Evolutionary conservation across 2,797 vertebrate genomes (phyloP).

Genomic region (Scleropages formosus): DNA sequence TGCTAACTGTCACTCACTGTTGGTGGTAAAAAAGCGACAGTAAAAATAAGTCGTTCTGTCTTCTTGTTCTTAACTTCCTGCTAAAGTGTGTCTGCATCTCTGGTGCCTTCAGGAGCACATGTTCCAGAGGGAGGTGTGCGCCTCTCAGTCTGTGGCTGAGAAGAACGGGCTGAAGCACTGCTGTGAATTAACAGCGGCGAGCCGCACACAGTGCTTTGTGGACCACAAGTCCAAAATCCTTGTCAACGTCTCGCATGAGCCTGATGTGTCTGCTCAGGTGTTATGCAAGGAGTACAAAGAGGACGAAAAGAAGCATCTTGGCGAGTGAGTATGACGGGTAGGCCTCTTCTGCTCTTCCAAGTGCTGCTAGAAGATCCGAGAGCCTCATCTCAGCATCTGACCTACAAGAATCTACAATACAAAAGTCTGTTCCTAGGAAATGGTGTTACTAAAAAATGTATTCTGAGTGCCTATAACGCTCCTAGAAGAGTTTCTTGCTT

Average conservation of each 20-base stretch:
- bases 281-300: conserved; percentile 1
- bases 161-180: conserved; percentile 24
- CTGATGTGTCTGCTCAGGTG: neutral
- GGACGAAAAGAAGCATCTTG: neutral
- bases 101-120: neutral
- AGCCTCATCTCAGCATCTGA: neutral
- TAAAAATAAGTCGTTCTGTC: no score
- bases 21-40: no score
- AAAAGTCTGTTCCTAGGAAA: neutral
- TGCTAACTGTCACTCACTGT: no score
- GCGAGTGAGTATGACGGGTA: neutral
- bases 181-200: conserved; percentile 20
- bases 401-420: neutral
- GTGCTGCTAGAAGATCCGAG: neutral
- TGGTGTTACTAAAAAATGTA: neutral
- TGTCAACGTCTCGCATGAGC: neutral
- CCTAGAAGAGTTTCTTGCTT: neutral
- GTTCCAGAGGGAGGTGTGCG: conserved; percentile 26
- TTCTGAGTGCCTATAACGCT: neutral
- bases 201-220: conserved; percentile 17
- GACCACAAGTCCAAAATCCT: conserved; percentile 9
- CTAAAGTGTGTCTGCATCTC: neutral
- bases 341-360: neutral
- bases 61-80: no score
- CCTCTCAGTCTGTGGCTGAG: conserved; percentile 7